Evolutionary conservation across 1,140 invertebrate species (phyloP), one percentile per base, ranked within the genome.

Genomic region (Drosophila ohnishii): DNA sequence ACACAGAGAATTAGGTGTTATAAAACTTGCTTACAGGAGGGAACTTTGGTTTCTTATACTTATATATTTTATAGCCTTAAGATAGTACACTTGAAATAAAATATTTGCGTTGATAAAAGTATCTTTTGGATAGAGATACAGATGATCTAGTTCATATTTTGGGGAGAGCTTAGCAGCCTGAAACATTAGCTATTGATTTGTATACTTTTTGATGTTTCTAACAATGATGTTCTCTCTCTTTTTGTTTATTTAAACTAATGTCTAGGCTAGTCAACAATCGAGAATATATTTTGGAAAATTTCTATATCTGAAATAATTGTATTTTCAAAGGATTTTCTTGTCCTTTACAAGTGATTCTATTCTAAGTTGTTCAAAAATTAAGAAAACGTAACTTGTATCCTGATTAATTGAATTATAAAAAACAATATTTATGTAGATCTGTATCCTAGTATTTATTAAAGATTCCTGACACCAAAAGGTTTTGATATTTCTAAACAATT

Each of bases 1-100:
- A 69, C 65, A 69, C 65, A 51, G 65, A 50, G 64, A 67, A 50
- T n/a, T 19, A 19, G 55, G 44, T 48, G 42, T 60, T 32, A 32
- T 48, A 32, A 55, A 35, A 37, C 34, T 55, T 55, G 32, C 51
- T 53, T 34, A 19, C 19, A 22, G 47, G 8, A 11, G 3, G 14
- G 3, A 11, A 50, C 47, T 50, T n/a, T 32, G 47, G 14, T 30
- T 50, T 10, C 28, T 14, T 7, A 3, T 5, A 19, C 13, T 19
- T 44, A 19, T 44, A 19, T 44, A 44, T 19, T 32, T 32, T 32
- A 16, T 50, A 11, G 48, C n/a, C 48, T 11, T 13, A 16, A 32
- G 5, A 11, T n/a, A 16, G 16, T 50, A 50, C n/a, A 50, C 47
- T 48, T 9, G 13, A 30, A 30, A 25, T 25, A 25, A 47, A 1